Base-by-base conservation (phyloP, 2,888 invertebrate genomes). In the Pheosia gnoma region DNA sequence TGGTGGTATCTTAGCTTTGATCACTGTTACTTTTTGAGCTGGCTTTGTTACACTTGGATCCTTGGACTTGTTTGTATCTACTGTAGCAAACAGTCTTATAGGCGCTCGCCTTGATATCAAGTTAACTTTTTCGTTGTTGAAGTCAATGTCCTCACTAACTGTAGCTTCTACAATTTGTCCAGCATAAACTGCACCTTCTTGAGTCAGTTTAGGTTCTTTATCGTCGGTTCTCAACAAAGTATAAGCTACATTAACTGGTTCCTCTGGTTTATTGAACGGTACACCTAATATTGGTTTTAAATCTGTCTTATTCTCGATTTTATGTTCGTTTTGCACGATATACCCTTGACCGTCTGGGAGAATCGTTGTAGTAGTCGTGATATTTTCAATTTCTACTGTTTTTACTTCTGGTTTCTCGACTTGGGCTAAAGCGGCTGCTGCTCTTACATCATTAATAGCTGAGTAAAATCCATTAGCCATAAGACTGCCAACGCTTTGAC, bases 391-490 rank as follows among this genome's bases (percentile, higher is more conserved):
- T 51, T 75, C 62, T 38, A 56, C 25, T 38, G 82, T 72, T 57
- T 78, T 84, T 77, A 94, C 94, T 57, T 94, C 94, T 13, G 94
- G 93, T 59, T 94, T 94, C 67, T 95, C 95, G 1, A 95, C 87
- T 63, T 95, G 94, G 0, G 95, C 95, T 61, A 95, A 78, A 45
- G 94, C 94, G 57, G 95, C 95, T 10, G 95, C 95, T 0, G 95
- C 94, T 81, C 95, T 94, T 38, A 95, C 94, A 68, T 94, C 95
- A 11, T 95, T 95, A 43, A 96, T 85, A 0, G 95, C 94, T 1
- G 95, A 93, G 72, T 95, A 96, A 70, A 94, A 91, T 0, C 90
- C 90, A 67, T 87, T 88, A 1, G 91, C 88, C 52, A 90, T 82
- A 51, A 85, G 82, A 68, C 83, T 85, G 0, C 87, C 90, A 4